These are phyloP conservation scores for Nipponacmea schrenckii DNA, from an alignment of 2,888 invertebrate genomes.

Conservation along the genomic window DNA sequence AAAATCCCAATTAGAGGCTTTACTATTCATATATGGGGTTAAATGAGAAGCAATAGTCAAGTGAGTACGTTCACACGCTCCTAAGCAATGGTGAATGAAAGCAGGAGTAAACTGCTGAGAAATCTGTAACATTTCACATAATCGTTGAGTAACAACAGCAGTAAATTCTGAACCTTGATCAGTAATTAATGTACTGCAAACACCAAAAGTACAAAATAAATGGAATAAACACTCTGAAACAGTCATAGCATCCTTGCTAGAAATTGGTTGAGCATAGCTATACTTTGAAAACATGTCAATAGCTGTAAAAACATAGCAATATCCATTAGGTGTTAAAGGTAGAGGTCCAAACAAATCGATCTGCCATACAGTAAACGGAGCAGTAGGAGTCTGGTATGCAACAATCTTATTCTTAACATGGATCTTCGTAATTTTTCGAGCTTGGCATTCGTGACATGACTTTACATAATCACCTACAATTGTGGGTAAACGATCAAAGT, in stretches of 20 bases:
- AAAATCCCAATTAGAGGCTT: slow-evolving; percentile 21
- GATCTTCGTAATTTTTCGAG: slow-evolving; percentile 18
- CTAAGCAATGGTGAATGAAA: slow-evolving; percentile 28
- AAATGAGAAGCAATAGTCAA: slow-evolving; percentile 21
- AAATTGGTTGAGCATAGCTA: slow-evolving; percentile 11
- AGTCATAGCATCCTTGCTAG: slow-evolving; percentile 19
- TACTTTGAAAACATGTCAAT: slow-evolving; percentile 17
- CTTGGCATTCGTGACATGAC: slow-evolving; percentile 23
- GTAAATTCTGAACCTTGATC: slow-evolving; percentile 11
- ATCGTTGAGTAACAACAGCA: slow-evolving; percentile 6
- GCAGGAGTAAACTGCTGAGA: slow-evolving; percentile 17
- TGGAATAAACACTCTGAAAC: slow-evolving; percentile 11
- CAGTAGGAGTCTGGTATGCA: slow-evolving; percentile 17
- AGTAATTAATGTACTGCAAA: slow-evolving; percentile 20
- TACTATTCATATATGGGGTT: slow-evolving; percentile 24
- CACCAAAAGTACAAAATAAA: slow-evolving; percentile 18
- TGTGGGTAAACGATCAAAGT: slow-evolving; percentile 18
- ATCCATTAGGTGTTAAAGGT: slow-evolving; percentile 17
- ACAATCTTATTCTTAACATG: slow-evolving; percentile 13
- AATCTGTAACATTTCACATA: neutral
- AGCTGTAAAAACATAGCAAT: slow-evolving; percentile 20
- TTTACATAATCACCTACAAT: slow-evolving; percentile 19
- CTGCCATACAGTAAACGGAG: slow-evolving; percentile 23
- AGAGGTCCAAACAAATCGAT: slow-evolving; percentile 24
- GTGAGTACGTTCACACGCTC: slow-evolving; percentile 27